Conservation (phyloP, 2,888 invertebrate species). For the Stomorhina lunata region DNA sequence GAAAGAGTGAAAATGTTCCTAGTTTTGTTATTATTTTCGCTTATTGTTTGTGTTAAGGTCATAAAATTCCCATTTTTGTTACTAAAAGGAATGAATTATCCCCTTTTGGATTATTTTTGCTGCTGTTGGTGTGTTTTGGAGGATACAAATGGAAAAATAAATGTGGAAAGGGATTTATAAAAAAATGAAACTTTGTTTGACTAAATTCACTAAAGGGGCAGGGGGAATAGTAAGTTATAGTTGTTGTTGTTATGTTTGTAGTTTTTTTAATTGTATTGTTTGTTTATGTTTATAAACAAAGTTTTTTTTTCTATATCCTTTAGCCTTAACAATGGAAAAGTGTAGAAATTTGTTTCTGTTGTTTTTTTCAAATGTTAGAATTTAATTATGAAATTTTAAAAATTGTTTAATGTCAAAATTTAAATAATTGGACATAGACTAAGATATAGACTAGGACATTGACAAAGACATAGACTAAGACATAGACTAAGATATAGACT, state of each 20-base stretch:
- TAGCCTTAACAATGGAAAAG: neutral
- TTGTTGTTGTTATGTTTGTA: neutral
- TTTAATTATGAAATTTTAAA: no score
- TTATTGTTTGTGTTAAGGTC: slow-evolving; percentile 47
- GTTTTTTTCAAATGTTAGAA: neutral
- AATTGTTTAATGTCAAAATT: no score
- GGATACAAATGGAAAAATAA: neutral
- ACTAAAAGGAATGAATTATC: slow-evolving; percentile 34
- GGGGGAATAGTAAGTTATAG: neutral
- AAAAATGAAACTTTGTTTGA: slow-evolving; percentile 13
- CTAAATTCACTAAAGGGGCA: neutral
- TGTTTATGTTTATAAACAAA: slow-evolving; percentile 6
- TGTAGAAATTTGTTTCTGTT: neutral
- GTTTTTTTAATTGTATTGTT: slow-evolving; percentile 15
- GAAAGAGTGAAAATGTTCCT: neutral
- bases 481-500: no score
- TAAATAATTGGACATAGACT: no score
- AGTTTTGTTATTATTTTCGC: neutral
- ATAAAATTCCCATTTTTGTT: slow-evolving; percentile 46
- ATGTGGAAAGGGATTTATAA: neutral
- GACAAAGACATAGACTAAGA: no score
- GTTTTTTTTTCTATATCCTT: slow-evolving; percentile 3
- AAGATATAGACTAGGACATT: no score
- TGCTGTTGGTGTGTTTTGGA: slow-evolving; percentile 1
- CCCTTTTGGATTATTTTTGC: slow-evolving; percentile 29